Evolutionary conservation across 2,888 invertebrate genomes (phyloP), one percentile per base, ranked within the genome.

Genomic region (Caradrina kadenii): DNA sequence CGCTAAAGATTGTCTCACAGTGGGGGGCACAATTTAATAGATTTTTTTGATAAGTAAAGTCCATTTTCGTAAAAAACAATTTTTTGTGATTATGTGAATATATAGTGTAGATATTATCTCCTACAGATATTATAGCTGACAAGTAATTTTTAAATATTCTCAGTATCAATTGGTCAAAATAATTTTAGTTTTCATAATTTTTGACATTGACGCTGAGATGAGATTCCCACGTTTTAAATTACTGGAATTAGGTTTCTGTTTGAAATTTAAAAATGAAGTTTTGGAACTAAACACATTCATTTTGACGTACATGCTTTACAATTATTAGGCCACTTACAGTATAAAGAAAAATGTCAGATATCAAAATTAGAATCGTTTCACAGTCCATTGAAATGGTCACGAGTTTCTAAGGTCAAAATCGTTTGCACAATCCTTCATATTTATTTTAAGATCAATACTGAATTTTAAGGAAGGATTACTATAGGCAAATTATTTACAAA

Each of bases 1-100:
- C 45, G 22, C 39, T 68, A 55, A 72, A 42, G 72, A 39, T 39
- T 0, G 45, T 5, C 22, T 13, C 48, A 80, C 71, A 77, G 17
- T 59, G 48, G 15, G 63, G 8, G 1, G 15, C 17, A 6, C 1
- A 1, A 55, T 31, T 2, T 53, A 5, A 26, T 26, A 1, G 39
- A 39, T 13, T 11, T 13, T 5, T 8, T 13, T 13, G 13, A 11
- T 39, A 13, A 39, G 26, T 39, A 39, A 11, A 13, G n/a, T n/a
- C n/a, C n/a, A n/a, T n/a, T n/a, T n/a, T n/a, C n/a, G n/a, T n/a
- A n/a, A n/a, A n/a, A n/a, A n/a, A n/a, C n/a, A n/a, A n/a, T 35
- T 1, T 35, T 35, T 35, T 8, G 8, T 31, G 31, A 7, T 7
- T 31, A 7, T 31, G 5, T 31, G 2, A 26, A 26, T 26, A 26